Evolutionary conservation across 2,797 vertebrate species (phyloP), one percentile per base, ranked within the genome.

Genomic region (Furcifer pardalis): DNA sequence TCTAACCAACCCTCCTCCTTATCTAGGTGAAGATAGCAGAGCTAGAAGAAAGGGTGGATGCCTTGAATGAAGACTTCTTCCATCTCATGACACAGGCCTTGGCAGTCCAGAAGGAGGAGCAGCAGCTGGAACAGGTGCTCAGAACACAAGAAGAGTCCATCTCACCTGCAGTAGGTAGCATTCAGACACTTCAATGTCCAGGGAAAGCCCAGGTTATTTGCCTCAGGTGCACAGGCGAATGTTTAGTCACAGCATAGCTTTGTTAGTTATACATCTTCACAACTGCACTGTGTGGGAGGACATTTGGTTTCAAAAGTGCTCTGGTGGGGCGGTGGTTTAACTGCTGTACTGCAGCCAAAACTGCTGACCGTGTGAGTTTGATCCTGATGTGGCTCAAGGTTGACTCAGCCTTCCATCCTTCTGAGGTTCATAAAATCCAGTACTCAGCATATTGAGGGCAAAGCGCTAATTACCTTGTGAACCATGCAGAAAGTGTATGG

Each of bases 31-130:
- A 88, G 83, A 90, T 62, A 75, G 25, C n/a, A 68, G 77, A 90
- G 82, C 59, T 94, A 82, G 97, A 98, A 86, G 94, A 96, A 73
- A 94, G 93, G 79, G 89, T 97, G 87, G 97, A 97, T 92, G 86
- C 86, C 65, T 92, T 97, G 88, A 97, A 97, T 65, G 94, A 97
- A 75, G 95, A 95, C 25, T 97, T 97, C 91, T 91, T 97, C 88
- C 93, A 95, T 91, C 93, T 98, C 72, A 96, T 94, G 32, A 44
- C 93, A 82, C 95, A 96, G 89, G 92, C 96, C 5, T 91, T 96
- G 81, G 89, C 86, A 40, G 93, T 94, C 82, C 90, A 93, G 74
- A 92, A 94, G 68, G 86, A 91, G 75, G 91, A 46, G 77, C 81
- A 88, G 35, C 85, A 77, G 7, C 42, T 87, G 63, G 86, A 89